These are phyloP conservation scores for Lophius piscatorius DNA, from an alignment of 2,113 vertebrate species.

Conservation along the genomic window DNA sequence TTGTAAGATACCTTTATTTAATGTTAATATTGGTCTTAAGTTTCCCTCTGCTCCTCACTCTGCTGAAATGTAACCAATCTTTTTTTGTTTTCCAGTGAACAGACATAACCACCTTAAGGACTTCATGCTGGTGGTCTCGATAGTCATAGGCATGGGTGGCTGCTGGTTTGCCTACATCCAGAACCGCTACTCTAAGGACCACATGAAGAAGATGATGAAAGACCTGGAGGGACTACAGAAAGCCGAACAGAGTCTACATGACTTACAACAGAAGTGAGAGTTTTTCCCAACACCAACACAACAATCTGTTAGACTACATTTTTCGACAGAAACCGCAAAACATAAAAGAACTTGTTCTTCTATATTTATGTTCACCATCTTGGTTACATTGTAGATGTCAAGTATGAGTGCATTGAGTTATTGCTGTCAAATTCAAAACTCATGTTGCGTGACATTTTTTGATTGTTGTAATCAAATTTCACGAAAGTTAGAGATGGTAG, in stretches of 20 bases:
- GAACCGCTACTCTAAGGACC: constrained; percentile 97
- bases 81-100: constrained; percentile 81
- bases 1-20: not conserved
- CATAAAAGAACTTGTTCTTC: too few relatives aligned
- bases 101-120: constrained; percentile 97
- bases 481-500: too few relatives aligned
- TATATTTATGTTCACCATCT: too few relatives aligned
- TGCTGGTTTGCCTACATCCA: constrained; percentile 99
- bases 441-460: too few relatives aligned
- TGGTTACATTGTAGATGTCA: too few relatives aligned
- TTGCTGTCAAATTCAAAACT: too few relatives aligned
- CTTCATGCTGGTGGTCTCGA: constrained; percentile 98
- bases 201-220: constrained; percentile 99
- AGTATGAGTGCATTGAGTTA: too few relatives aligned
- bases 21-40: not conserved
- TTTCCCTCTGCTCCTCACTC: not conserved
- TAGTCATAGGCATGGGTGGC: constrained; percentile 97
- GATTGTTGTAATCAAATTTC: too few relatives aligned
- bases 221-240: constrained; percentile 97
- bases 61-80: not conserved
- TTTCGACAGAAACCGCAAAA: too few relatives aligned
- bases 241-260: constrained; percentile 95
- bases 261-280: constrained; percentile 94
- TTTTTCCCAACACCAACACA: constrained; percentile 17
- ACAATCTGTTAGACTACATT: too few relatives aligned